Evolutionary conservation across 2,888 invertebrate species (phyloP).

Genomic region (Drymonia ruficornis): DNA sequence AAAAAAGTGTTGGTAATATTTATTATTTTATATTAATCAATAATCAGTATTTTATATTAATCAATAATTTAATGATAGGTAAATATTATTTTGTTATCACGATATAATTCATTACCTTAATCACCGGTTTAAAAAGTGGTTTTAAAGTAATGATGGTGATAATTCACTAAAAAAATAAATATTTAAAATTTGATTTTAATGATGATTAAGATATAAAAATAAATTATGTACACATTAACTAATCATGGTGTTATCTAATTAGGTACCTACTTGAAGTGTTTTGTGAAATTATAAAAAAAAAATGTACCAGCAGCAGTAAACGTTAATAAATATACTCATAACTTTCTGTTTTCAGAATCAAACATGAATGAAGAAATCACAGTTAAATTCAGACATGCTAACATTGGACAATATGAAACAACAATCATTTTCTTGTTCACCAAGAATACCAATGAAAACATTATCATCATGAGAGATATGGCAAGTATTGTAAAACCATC

Average conservation of each 20-base stretch:
- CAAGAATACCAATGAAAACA: constrained; percentile 44
- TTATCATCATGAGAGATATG: constrained; percentile 70
- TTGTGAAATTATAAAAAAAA: no score
- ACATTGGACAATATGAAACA: constrained; percentile 71
- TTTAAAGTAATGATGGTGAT: no score
- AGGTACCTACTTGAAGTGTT: no score
- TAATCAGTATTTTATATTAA: no score
- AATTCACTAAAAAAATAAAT: no score
- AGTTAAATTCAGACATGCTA: constrained; percentile 45
- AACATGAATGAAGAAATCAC: constrained; percentile 39
- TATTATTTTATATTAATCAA: no score
- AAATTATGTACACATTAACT: background rate
- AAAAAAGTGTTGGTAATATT: background rate
- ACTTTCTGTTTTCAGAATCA: constrained; percentile 60
- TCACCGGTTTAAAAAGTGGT: background rate
- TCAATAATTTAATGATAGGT: background rate
- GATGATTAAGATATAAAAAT: background rate
- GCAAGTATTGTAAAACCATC: constrained; percentile 51
- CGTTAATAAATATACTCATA: no score
- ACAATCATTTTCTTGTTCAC: constrained; percentile 70
- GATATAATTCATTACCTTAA: background rate
- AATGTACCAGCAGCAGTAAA: no score
- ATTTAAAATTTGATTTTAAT: background rate
- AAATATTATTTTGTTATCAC: background rate
- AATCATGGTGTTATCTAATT: background rate